These are phyloP conservation scores for Drosophila nasuta DNA, from an alignment of 1,140 invertebrate genomes.

Conservation along the genomic window DNA sequence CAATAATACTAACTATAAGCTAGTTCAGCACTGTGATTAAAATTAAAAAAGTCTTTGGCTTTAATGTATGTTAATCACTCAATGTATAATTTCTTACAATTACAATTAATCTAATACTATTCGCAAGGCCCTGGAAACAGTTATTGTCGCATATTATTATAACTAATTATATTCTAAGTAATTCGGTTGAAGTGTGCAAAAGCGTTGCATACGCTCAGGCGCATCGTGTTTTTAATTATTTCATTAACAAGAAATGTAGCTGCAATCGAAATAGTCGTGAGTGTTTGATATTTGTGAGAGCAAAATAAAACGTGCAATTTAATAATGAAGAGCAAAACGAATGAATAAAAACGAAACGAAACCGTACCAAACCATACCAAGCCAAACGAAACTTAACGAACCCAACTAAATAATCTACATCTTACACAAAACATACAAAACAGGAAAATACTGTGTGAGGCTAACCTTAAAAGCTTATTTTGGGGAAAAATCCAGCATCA, in stretches of 20 bases:
- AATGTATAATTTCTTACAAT: slow-evolving; percentile 1
- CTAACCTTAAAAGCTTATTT: slow-evolving; percentile 49
- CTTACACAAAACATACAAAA: slow-evolving; percentile 1
- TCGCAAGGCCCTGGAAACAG: slow-evolving; percentile 16
- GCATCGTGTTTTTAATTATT: background rate
- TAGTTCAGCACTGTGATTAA: slow-evolving; percentile 8
- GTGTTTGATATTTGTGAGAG: slow-evolving; percentile 9
- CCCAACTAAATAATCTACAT: slow-evolving; percentile 11
- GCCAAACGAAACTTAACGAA: slow-evolving; percentile 12
- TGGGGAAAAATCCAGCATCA: slow-evolving; percentile 1
- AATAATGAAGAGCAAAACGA: slow-evolving; percentile 18
- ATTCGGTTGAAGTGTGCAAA: background rate
- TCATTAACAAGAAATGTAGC: background rate
- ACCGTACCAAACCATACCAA: slow-evolving; percentile 21
- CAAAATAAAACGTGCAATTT: slow-evolving; percentile 19
- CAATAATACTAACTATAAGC: slow-evolving; percentile 1
- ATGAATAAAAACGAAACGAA: slow-evolving; percentile 13
- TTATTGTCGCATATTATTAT: background rate
- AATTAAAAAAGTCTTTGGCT: slow-evolving; percentile 32
- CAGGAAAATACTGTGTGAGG: slow-evolving; percentile 1
- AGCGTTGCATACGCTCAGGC: slow-evolving; percentile 24
- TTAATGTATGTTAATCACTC: slow-evolving; percentile 18
- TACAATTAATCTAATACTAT: slow-evolving; percentile 16
- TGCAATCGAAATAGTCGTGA: slow-evolving; percentile 20
- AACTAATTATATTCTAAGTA: background rate